These are phyloP conservation scores for Sminthopsis crassicaudata DNA, from an alignment of 2,113 vertebrate genomes.

Conservation along the genomic window DNA sequence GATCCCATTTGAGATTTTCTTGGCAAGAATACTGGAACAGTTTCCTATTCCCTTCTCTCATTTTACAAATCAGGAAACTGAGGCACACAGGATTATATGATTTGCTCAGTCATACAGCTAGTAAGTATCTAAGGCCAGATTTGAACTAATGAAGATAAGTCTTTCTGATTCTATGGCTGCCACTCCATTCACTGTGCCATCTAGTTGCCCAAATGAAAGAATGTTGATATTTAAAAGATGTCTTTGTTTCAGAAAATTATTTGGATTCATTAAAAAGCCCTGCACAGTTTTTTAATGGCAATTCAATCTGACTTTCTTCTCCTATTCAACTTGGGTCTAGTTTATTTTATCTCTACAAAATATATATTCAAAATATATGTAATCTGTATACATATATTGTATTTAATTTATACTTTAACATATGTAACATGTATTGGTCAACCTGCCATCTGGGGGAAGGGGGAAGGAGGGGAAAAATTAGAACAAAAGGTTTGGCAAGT, in stretches of 20 bases:
- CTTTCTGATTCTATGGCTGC: background rate
- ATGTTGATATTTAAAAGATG: background rate
- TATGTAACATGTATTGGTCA: too few relatives aligned
- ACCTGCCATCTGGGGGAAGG: too few relatives aligned
- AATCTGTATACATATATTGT: too few relatives aligned
- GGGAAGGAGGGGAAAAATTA: too few relatives aligned
- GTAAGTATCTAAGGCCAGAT: background rate
- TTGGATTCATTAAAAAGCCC: background rate
- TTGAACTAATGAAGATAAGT: background rate
- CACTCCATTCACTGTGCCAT: background rate
- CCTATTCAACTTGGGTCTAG: background rate
- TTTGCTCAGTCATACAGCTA: background rate
- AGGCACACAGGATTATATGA: background rate
- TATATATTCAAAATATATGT: background rate
- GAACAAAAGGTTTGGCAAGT: too few relatives aligned
- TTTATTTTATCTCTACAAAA: background rate
- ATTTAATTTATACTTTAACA: too few relatives aligned
- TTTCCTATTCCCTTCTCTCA: background rate
- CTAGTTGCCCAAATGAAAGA: background rate
- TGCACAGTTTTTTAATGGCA: background rate
- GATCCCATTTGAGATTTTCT: background rate
- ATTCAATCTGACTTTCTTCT: background rate
- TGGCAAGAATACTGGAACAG: background rate
- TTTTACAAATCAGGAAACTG: background rate
- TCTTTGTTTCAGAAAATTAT: background rate